Base-by-base conservation (phyloP, 2,888 invertebrate genomes). In the Trilocha varians region DNA sequence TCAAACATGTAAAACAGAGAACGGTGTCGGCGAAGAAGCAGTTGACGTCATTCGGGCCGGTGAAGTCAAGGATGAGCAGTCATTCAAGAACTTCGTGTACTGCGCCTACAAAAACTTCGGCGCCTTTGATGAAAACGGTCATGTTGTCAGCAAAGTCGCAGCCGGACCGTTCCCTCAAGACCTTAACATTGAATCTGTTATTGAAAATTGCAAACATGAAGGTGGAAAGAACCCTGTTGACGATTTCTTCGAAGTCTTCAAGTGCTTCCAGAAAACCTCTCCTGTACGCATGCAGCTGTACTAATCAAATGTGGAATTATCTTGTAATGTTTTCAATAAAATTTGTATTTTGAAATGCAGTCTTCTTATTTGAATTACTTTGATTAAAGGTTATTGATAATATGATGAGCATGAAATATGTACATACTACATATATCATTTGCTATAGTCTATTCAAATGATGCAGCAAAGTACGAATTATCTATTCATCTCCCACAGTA, bases 1-100 rank as follows among this genome's bases (percentile, higher is more conserved):
- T 18, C 1, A 18, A 18, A 8, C 5, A 6, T 18, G 18, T 18
- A 5, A 8, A 8, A 8, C 18, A 6, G 8, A 18, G 5, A 18
- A 8, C 18, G 5, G 18, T 8, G 18, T 18, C 5, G 18, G 18
- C 18, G 18, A 18, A 43, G 1, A 52, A 57, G 38, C 47, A 0
- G 6, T 56, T 3, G 36, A 52, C 8, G 43, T 53, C 32, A 57
- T 72, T 1, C 53, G 67, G 13, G 51, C 59, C 32, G 76, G 75
- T 3, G 50, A 60, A 2, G 62, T 70, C 14, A 25, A 11, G 33
- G 48, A 55, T 46, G 65, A 76, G n/a, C n/a, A n/a, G n/a, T n/a
- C 5, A 68, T n/a, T n/a, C n/a, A n/a, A n/a, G n/a, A 18, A 39
- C 11, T 34, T 39, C 34, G n/a, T 39, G 16, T 13, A 34, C 9